A percentile compares a stretch with the other conserved stretches of the same genome.
Conservation (phyloP, 2,113 vertebrate species). For the Myxocyprinus asiaticus region DNA sequence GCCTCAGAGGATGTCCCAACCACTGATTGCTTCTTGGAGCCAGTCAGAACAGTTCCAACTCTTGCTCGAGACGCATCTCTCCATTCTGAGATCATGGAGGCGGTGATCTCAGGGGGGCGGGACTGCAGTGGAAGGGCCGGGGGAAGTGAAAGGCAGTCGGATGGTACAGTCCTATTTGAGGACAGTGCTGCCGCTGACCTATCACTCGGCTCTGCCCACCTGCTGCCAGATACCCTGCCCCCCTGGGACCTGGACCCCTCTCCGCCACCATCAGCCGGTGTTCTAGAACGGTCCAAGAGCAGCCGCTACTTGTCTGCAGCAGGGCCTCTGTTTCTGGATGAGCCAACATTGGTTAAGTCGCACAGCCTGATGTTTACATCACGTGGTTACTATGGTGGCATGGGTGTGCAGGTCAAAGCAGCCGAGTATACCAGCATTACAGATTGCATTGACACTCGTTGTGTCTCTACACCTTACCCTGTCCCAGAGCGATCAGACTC, state of each 20-base stretch:
- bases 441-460: slow-evolving; percentile 95
- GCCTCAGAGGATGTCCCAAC: slow-evolving; percentile 90
- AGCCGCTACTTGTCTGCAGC: slow-evolving; percentile 90
- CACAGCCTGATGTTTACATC: slow-evolving; percentile 97
- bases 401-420: slow-evolving; percentile 90
- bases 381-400: slow-evolving; percentile 84
- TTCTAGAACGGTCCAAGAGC: slow-evolving; percentile 95
- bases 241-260: slow-evolving; percentile 89
- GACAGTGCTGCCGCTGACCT: slow-evolving; percentile 86
- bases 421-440: slow-evolving; percentile 99
- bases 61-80: slow-evolving; percentile 80
- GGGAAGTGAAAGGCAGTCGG: slow-evolving; percentile 59
- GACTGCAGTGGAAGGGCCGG: slow-evolving; percentile 74
- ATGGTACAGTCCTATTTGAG: slow-evolving; percentile 80
- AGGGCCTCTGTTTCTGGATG: slow-evolving; percentile 83
- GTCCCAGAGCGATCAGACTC: slow-evolving; percentile 85
- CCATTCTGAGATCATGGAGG: slow-evolving; percentile 81
- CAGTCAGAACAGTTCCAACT: slow-evolving; percentile 80
- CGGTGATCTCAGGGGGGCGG: slow-evolving; percentile 79
- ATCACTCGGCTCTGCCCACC: slow-evolving; percentile 84
- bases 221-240: slow-evolving; percentile 84
- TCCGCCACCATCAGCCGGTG: slow-evolving; percentile 75
- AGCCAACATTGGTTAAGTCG: slow-evolving; percentile 90
- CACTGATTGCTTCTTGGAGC: slow-evolving; percentile 82
- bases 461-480: slow-evolving; percentile 84